phyloP scores from a whole-genome alignment of 2,113 vertebrate genomes.

The Centropus bengalensis region DNA sequence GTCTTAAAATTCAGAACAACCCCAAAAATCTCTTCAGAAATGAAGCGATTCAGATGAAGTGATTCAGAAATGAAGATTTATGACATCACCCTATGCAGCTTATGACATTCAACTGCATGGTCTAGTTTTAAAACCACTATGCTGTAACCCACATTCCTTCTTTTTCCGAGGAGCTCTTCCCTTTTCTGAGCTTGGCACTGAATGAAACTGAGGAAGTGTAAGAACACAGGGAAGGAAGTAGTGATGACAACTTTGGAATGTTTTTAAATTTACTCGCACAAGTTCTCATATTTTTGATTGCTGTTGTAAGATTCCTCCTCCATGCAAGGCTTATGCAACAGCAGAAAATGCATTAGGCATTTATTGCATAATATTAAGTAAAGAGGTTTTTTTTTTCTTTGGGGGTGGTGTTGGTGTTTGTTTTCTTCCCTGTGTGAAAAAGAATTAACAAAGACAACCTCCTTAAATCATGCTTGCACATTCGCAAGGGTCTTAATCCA shows the following conservation, averaged over 20 bases:
- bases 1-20: neutral
- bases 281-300: neutral
- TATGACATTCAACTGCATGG: neutral
- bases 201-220: neutral
- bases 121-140: neutral
- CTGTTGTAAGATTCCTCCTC: neutral
- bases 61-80: too few relatives aligned
- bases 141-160: neutral
- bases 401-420: fast-evolving
- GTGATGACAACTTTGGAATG: neutral
- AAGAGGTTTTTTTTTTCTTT: neutral
- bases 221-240: neutral
- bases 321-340: neutral
- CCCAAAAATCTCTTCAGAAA: neutral
- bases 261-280: neutral
- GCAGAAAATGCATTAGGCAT: neutral
- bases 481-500: neutral
- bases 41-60: too few relatives aligned
- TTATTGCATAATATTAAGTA: neutral
- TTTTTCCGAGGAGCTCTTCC: neutral
- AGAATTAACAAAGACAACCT: neutral
- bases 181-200: neutral
- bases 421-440: neutral
- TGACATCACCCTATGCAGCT: neutral
- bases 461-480: neutral